A percentile compares a stretch with the other conserved stretches of the same genome.
Conservation (phyloP, 2,113 vertebrate genomes). For the Grus americana region DNA sequence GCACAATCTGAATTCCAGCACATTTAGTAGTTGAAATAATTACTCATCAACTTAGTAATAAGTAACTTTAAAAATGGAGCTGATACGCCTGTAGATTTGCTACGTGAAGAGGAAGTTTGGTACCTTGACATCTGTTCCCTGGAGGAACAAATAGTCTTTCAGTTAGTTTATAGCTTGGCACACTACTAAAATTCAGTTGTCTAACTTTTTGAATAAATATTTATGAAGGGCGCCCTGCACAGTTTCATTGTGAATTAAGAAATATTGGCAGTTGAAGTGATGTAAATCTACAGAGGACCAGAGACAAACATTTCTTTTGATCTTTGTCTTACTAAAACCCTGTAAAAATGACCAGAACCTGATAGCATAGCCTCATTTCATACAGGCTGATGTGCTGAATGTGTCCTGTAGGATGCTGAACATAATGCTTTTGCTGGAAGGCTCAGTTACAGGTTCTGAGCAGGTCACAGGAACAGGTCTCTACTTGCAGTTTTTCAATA, state of each 20-base stretch:
- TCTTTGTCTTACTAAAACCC: constrained; percentile 71
- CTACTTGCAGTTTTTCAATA: background rate
- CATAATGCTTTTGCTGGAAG: background rate
- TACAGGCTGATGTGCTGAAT: constrained; percentile 37
- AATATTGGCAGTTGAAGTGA: constrained; percentile 76
- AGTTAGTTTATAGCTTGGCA: constrained; percentile 68
- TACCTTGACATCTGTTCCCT: constrained; percentile 47
- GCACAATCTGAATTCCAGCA: background rate
- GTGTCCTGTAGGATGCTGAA: background rate
- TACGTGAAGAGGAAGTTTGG: background rate
- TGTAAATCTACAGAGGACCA: constrained; percentile 75
- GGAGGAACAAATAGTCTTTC: constrained; percentile 64
- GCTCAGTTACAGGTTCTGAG: background rate
- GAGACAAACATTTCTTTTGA: constrained; percentile 80
- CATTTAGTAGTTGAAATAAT: constrained; percentile 49
- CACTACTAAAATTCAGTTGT: constrained; percentile 61
- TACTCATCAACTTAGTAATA: background rate
- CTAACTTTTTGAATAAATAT: constrained; percentile 69
- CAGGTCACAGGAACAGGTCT: background rate
- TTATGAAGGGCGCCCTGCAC: constrained; percentile 66
- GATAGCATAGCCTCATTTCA: constrained; percentile 58
- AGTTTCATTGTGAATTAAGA: constrained; percentile 72
- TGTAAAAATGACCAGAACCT: constrained; percentile 74
- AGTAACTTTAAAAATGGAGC: background rate
- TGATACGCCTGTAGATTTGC: background rate